Conservation (phyloP, 2,113 vertebrate species). For the Daboia siamensis region DNA sequence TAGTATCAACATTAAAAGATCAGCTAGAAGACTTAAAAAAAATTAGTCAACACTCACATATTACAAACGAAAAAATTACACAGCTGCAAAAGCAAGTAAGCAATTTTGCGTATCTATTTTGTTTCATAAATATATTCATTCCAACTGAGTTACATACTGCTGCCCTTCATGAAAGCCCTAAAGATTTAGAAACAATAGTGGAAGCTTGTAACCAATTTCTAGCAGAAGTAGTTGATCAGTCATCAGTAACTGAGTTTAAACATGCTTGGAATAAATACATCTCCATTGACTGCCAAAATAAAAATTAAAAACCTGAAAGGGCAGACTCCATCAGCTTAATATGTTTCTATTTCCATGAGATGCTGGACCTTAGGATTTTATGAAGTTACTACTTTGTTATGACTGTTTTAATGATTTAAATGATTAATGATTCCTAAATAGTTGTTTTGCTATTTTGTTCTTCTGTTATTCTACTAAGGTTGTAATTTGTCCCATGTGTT, state of each 20-base stretch:
- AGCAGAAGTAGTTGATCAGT: not conserved
- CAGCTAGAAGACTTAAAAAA: conserved; percentile 95
- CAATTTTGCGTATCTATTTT: conserved; percentile 45
- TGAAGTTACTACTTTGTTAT: not conserved
- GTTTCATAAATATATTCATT: not conserved
- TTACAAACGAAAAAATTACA: conserved; percentile 88
- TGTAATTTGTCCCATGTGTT: not conserved
- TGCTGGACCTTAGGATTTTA: not conserved
- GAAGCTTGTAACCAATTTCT: not conserved
- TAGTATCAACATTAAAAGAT: conserved; percentile 94
- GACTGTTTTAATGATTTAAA: not conserved
- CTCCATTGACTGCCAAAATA: not conserved
- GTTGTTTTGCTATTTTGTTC: not conserved
- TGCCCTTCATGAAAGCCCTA: not conserved
- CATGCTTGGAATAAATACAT: not conserved
- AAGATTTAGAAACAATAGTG: not conserved
- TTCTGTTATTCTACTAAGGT: not conserved
- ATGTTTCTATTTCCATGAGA: not conserved
- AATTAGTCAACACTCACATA: conserved; percentile 90
- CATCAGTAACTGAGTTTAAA: not conserved
- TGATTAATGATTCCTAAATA: not conserved
- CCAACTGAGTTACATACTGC: not conserved
- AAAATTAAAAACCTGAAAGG: not conserved
- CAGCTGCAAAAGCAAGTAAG: conserved; percentile 94
- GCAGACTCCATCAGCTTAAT: not conserved